phyloP scores from a whole-genome alignment of 2,888 invertebrate species.

The Machimus rusticus region DNA sequence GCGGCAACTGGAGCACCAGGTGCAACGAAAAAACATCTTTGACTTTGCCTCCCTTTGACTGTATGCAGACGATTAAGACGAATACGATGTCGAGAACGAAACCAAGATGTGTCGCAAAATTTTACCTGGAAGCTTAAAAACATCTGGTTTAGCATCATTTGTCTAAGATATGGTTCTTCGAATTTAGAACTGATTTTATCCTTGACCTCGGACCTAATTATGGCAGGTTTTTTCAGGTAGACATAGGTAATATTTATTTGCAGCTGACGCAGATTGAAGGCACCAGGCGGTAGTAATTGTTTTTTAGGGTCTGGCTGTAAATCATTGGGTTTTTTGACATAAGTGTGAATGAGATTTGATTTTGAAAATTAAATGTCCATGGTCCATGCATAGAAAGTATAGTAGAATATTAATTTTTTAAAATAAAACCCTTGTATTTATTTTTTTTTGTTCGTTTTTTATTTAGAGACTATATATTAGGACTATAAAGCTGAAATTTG shows the following conservation, averaged over 20 bases:
- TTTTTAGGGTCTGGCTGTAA: too few relatives aligned
- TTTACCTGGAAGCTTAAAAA: conserved; percentile 6
- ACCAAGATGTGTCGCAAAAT: neutral
- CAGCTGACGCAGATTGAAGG: neutral
- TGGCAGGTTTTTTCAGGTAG: neutral
- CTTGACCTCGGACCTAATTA: neutral
- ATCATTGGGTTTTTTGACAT: too few relatives aligned
- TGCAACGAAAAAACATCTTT: conserved; percentile 8
- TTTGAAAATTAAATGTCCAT: too few relatives aligned
- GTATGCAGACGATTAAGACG: neutral
- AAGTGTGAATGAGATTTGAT: too few relatives aligned
- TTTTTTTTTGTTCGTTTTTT: too few relatives aligned
- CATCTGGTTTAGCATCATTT: neutral
- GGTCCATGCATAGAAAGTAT: too few relatives aligned
- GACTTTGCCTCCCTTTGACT: neutral
- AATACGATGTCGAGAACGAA: neutral
- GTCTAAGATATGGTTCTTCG: neutral
- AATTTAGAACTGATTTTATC: neutral
- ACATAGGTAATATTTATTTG: neutral
- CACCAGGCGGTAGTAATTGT: neutral
- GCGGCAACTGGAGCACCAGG: neutral
- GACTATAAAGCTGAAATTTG: too few relatives aligned
- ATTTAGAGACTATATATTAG: too few relatives aligned
- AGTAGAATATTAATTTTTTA: too few relatives aligned
- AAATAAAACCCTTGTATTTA: too few relatives aligned